Conservation (phyloP, 2,888 invertebrate species). For the Incurvaria masculella region DNA sequence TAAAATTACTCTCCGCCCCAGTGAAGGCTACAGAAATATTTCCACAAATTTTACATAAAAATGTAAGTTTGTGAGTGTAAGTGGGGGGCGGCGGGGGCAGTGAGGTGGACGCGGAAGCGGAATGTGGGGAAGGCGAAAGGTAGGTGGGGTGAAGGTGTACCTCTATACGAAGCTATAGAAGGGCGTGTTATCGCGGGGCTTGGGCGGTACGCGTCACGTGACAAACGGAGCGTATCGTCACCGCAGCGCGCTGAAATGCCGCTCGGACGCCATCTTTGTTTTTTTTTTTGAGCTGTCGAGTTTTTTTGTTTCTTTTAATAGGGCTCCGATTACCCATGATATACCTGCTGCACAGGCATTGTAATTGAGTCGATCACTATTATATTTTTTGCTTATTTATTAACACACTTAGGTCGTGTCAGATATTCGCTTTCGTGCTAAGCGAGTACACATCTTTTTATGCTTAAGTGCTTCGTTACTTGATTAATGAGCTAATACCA, state of each 20-base stretch:
- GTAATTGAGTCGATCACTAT: no score
- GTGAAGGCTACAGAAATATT: neutral
- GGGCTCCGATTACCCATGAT: no score
- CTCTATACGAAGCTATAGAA: slow-evolving; percentile 18
- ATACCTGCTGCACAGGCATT: no score
- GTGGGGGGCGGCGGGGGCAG: neutral
- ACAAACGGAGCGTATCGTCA: slow-evolving; percentile 36
- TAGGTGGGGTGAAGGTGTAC: neutral
- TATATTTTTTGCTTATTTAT: no score
- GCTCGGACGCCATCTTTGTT: slow-evolving; percentile 36
- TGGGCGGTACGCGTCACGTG: slow-evolving; percentile 41
- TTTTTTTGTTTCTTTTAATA: neutral
- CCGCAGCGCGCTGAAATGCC: slow-evolving; percentile 22
- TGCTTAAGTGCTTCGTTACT: no score
- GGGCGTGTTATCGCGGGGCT: slow-evolving; percentile 38
- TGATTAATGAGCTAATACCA: no score
- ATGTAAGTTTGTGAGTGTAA: neutral
- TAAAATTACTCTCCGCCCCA: no score
- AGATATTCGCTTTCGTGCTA: no score
- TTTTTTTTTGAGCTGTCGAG: slow-evolving; percentile 15
- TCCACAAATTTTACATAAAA: neutral
- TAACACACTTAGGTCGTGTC: no score
- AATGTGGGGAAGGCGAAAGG: neutral
- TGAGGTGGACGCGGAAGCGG: neutral
- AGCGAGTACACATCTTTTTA: no score